Percentiles rank a stretch among this genome's conserved stretches.
Evolutionary conservation across 2,888 invertebrate genomes (phyloP).

Genomic region (Limnephilus marmoratus): DNA sequence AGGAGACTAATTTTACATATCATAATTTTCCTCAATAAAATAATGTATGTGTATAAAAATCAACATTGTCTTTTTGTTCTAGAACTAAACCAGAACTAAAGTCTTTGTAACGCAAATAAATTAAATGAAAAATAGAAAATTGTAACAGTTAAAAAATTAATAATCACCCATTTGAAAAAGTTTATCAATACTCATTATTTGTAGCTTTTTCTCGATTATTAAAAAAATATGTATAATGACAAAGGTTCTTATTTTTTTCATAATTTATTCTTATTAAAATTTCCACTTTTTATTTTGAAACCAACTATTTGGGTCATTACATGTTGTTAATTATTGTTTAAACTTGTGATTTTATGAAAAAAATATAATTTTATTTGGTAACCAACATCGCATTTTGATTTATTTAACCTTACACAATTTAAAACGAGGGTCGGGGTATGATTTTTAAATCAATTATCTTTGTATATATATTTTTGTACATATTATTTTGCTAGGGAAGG

Average conservation of each 20-base stretch:
- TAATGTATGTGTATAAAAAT: neutral
- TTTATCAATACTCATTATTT: neutral
- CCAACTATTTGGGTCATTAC: neutral
- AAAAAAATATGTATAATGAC: neutral
- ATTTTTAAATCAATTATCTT: too few species aligned
- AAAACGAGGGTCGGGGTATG: too few species aligned
- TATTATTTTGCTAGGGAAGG: too few species aligned
- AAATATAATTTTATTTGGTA: neutral
- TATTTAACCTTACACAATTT: neutral
- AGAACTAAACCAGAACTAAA: too few species aligned
- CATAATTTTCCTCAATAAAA: neutral
- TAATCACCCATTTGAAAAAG: neutral
- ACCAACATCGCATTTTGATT: neutral
- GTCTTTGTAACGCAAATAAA: too few species aligned
- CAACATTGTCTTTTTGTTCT: neutral
- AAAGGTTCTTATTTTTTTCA: neutral
- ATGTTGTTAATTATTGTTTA: neutral
- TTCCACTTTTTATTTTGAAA: neutral
- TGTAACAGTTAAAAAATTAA: neutral
- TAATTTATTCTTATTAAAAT: neutral
- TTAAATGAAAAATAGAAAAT: too few species aligned
- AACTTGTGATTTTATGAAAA: neutral
- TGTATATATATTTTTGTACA: too few species aligned
- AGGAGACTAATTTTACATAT: neutral
- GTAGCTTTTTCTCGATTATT: neutral